A percentile compares a stretch with the other conserved stretches of the same genome.
phyloP scores from a whole-genome alignment of 2,797 vertebrate genomes.

The Fundulus diaphanus region DNA sequence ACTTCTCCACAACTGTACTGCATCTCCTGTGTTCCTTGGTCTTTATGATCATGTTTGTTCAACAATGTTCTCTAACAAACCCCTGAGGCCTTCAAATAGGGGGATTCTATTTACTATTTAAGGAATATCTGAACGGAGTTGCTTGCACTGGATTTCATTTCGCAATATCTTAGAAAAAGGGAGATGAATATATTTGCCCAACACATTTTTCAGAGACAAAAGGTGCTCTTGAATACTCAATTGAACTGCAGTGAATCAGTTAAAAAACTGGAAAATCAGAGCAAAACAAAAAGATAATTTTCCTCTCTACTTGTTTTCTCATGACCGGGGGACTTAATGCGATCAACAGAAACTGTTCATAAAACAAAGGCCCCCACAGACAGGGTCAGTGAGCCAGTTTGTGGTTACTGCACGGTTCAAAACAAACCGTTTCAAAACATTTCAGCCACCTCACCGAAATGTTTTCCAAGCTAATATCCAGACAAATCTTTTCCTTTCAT shows the following conservation, averaged over 20 bases:
- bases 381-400: constrained; percentile 38
- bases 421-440: too few relatives aligned
- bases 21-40: background rate
- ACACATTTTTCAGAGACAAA: background rate
- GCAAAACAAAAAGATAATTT: constrained; percentile 26
- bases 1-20: background rate
- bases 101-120: background rate
- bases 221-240: background rate
- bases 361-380: constrained; percentile 30
- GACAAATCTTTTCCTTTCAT: constrained; percentile 4
- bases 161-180: background rate
- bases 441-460: constrained; percentile 27
- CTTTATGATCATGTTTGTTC: background rate
- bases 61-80: background rate
- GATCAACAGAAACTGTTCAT: constrained; percentile 36
- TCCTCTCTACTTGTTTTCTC: constrained; percentile 34
- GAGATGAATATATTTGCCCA: background rate
- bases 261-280: background rate
- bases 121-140: background rate
- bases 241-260: background rate
- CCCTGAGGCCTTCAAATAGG: background rate
- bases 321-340: constrained; percentile 26
- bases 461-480: constrained; percentile 31
- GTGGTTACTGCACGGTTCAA: constrained; percentile 44
- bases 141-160: background rate